Evolutionary conservation across 2,888 invertebrate genomes (phyloP), one percentile per base, ranked within the genome.

Genomic region (Limnephilus auricula): DNA sequence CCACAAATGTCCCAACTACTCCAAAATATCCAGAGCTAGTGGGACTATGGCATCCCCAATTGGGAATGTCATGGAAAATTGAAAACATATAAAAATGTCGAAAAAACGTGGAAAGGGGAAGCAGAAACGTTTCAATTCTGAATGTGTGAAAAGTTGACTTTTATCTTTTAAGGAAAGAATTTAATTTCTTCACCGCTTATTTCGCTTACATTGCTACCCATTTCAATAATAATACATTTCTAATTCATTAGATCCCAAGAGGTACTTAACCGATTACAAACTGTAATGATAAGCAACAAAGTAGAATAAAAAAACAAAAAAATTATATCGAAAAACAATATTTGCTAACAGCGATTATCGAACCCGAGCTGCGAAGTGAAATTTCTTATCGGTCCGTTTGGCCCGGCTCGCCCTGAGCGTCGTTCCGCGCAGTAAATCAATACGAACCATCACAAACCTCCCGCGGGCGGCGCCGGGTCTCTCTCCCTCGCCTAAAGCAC

Each of bases 371-470:
- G 50, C 31, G 90, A 91, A 90, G 90, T 84, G 92, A 93, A 91
- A 90, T 93, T 93, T 93, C 93, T 93, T 93, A 93, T 93, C 92
- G 92, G 89, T 90, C 87, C 84, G 89, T 85, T 91, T 37, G 84
- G 91, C 89, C 80, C 89, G 82, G 91, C 89, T 80, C 37, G 93
- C 88, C 90, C 31, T 87, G 90, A 91, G 91, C 89, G 87, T 78
- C 85, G 92, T 90, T 93, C 90, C 89, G 92, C 92, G 96, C 96
- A 96, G 96, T 96, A 96, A 96, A 96, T 96, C 96, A 96, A 96
- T 96, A 96, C 96, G 95, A 95, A 95, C 95, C 96, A 95, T 96
- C 96, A 95, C 95, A 94, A 95, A 95, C 95, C 94, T 94, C 94
- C 91, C 90, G 92, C 84, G 90, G 91, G 92, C 79, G 82, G 91